Conservation (phyloP, 2,888 invertebrate genomes). For the Punctoribates punctum region DNA sequence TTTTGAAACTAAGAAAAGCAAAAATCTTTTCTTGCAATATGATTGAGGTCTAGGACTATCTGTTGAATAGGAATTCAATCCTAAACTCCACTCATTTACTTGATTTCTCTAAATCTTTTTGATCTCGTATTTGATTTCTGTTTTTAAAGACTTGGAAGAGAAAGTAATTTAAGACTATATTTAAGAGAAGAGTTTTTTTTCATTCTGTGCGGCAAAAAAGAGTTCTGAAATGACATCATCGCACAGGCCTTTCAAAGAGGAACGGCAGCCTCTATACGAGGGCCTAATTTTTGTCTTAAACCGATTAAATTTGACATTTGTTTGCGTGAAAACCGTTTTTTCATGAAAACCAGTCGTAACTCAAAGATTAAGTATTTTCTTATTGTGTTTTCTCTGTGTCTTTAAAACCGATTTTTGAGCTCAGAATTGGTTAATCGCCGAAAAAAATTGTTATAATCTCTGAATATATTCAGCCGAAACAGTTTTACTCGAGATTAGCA, state of each 20-base stretch:
- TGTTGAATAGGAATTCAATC: neutral
- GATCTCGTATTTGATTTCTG: too few relatives aligned
- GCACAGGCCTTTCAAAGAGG: neutral
- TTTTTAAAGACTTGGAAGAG: too few relatives aligned
- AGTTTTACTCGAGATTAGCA: neutral
- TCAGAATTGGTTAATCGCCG: too few relatives aligned
- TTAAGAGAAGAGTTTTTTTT: too few relatives aligned
- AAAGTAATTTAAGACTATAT: too few relatives aligned
- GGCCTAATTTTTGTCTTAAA: neutral
- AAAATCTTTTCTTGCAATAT: neutral
- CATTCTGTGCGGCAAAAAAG: too few relatives aligned
- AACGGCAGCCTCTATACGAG: neutral
- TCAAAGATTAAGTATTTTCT: too few relatives aligned
- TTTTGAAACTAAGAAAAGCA: too few relatives aligned
- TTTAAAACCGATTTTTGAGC: neutral
- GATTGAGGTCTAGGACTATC: conserved; percentile 3
- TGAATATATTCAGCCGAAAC: neutral
- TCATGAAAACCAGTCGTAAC: too few relatives aligned
- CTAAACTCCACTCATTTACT: neutral
- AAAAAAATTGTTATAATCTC: too few relatives aligned
- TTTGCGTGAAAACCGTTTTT: too few relatives aligned
- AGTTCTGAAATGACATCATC: too few relatives aligned
- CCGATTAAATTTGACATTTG: neutral
- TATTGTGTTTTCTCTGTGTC: neutral
- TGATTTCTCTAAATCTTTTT: neutral